Evolutionary conservation across 1,140 invertebrate species (phyloP), one percentile per base, ranked within the genome.

Genomic region (Lepidotrigona ventralis): DNA sequence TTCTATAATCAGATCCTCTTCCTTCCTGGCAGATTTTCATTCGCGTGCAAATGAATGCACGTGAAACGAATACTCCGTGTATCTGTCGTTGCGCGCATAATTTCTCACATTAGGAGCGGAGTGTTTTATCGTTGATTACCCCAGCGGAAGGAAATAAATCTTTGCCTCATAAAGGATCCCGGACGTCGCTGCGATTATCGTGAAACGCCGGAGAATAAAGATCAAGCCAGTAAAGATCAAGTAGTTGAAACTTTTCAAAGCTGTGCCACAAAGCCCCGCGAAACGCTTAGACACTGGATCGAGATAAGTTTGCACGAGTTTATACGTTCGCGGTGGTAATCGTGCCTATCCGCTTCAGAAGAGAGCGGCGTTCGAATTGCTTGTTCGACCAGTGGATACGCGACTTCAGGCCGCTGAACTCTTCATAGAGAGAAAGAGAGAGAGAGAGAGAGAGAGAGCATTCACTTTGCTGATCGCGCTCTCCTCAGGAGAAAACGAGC

Each of bases 401-500:
- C 19, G 33, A 29, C 66, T 68, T 39, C 6, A 63, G 54, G 19
- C 39, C 8, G 29, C 1, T n/a, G n/a, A 70, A 79, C 58, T 70
- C 51, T n/a, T 33, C 15, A 26, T 56, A 63, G 53, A 46, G 53
- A 46, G 21, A 17, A 0, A 46, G 39, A 8, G 6, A 46, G 39
- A 63, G 39, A 46, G 53, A 46, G 39, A 39, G 39, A 39, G 39
- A 39, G 39, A 39, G 39, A 39, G 29, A 17, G 5, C 26, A 64
- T 9, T 58, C 77, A 1, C n/a, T 58, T 74, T 26, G 33, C 77
- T 23, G 2, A 0, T n/a, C 54, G 33, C 21, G 53, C 58, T 23
- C n/a, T 26, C 51, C 17, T 17, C 39, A 23, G 17, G 56, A 51
- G 29, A 56, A 60, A 84, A 80, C 76, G 21, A 56, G 51, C 64